Base-by-base conservation (phyloP, 2,113 vertebrate genomes). In the Ciconia stormi region DNA sequence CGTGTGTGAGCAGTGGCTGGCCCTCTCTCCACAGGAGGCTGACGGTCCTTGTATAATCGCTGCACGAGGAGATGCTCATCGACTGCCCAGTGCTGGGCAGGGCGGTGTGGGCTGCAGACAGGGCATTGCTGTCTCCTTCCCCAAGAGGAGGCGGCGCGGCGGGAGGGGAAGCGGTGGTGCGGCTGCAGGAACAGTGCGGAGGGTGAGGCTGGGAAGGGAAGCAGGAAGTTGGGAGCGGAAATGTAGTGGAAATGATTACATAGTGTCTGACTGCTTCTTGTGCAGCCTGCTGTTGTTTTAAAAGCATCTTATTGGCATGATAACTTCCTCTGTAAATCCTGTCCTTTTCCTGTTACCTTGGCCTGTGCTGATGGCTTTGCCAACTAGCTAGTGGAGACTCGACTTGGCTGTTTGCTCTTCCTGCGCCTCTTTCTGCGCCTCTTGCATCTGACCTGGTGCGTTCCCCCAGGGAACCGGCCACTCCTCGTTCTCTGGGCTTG, bases 341-440 rank as follows among this genome's bases (percentile, higher is more conserved):
- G 15, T 50, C 66, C 74, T 25, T 25, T 40, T 62, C 93, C 91
- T 10, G 47, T 12, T 10, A 3, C 73, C 32, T 38, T 3, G 69
- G 15, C 2, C 2, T 6, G 52, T 30, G 78, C 85, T 3, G 25
- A 50, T 8, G 61, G 72, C 72, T 91, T 9, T 59, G 56, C 58
- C 5, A 46, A 1, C 6, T 1, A 9, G 30, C 1, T 0, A 1
- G 20, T 1, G 50, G 59, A 18, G 44, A 18, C 22, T 19, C 17
- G 2, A 32, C 58, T 72, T 82, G 52, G 56, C 84, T 9, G 2
- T 42, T 62, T 1, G 42, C 77, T 63, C 36, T 30, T 11, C 11
- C 70, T 34, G 36, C 4, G 10, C 50, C 81, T 29, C 56, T 56
- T 11, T 13, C 70, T 34, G 36, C 4, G 26, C 59, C 73, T 9